These are phyloP conservation scores for Prunella himalayana DNA, from an alignment of 2,113 vertebrate genomes.

Conservation along the genomic window DNA sequence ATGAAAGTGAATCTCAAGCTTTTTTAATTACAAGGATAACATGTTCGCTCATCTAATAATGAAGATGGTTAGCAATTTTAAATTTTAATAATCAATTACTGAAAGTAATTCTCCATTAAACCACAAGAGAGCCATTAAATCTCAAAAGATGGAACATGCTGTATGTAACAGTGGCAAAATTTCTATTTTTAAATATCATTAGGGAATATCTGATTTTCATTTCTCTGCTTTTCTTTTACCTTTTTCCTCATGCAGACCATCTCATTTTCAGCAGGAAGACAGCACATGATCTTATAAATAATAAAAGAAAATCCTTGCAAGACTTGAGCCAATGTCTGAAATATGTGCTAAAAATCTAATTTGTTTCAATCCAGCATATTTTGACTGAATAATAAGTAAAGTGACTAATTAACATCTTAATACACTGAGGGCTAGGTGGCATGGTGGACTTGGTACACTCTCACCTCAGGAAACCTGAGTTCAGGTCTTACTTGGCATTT, in stretches of 20 bases:
- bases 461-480: conserved; percentile 48
- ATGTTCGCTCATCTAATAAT: conserved; percentile 94
- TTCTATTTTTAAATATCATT: conserved; percentile 94
- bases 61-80: conserved; percentile 97
- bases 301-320: conserved; percentile 81
- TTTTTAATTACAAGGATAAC: conserved; percentile 99
- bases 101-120: conserved; percentile 94
- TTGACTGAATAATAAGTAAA: conserved; percentile 78
- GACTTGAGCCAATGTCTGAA: conserved; percentile 76
- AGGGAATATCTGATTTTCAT: conserved; percentile 87
- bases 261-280: conserved; percentile 80
- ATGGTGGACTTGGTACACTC: conserved; percentile 17
- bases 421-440: conserved; percentile 53
- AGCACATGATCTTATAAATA: conserved; percentile 81
- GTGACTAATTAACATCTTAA: conserved; percentile 78
- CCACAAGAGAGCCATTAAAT: conserved; percentile 97
- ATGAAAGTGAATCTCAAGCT: conserved; percentile 85
- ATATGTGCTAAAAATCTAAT: conserved; percentile 82
- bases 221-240: conserved; percentile 85
- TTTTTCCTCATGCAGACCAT: conserved; percentile 84
- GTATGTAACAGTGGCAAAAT: conserved; percentile 84
- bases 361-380: conserved; percentile 77
- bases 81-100: conserved; percentile 99
- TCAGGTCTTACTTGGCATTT: conserved; percentile 19
- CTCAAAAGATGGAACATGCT: conserved; percentile 90